phyloP scores from a whole-genome alignment of 2,888 invertebrate species.

The Hipparchia sbordonii region DNA sequence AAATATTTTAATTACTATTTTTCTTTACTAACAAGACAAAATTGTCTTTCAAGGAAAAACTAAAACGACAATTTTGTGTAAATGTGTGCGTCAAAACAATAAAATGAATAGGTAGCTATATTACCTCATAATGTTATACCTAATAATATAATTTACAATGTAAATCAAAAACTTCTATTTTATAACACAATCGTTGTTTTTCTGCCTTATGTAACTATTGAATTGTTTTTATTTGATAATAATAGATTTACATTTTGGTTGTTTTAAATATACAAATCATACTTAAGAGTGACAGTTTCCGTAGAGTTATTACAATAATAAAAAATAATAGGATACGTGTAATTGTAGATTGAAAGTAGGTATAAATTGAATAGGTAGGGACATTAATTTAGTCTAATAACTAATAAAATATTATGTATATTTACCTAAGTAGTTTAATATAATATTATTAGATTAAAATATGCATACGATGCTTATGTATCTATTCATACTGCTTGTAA shows the following conservation, averaged over 20 bases:
- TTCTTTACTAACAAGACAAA: not conserved
- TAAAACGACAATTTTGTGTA: not conserved
- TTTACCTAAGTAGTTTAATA: too few species aligned
- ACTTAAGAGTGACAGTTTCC: constrained; percentile 9
- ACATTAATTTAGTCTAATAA: too few species aligned
- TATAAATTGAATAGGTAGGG: too few species aligned
- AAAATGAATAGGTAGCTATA: not conserved
- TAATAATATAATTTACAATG: not conserved
- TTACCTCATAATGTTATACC: too few species aligned
- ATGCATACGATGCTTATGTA: too few species aligned
- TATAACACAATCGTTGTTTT: not conserved
- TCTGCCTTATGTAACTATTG: not conserved
- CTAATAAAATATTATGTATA: too few species aligned
- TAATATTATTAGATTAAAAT: too few species aligned
- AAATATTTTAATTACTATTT: not conserved
- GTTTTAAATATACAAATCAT: not conserved
- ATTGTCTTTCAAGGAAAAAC: not conserved
- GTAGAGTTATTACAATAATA: not conserved
- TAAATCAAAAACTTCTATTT: constrained; percentile 11
- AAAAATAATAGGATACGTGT: constrained; percentile 6
- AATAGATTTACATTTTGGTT: not conserved
- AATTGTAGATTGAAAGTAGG: not conserved
- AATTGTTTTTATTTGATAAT: constrained; percentile 9
- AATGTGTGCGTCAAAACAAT: not conserved
- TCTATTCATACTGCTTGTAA: too few species aligned